Percentiles rank a stretch among this genome's conserved stretches.
phyloP scores from a whole-genome alignment of 2,888 invertebrate genomes.

The Eristalis intricaria region DNA sequence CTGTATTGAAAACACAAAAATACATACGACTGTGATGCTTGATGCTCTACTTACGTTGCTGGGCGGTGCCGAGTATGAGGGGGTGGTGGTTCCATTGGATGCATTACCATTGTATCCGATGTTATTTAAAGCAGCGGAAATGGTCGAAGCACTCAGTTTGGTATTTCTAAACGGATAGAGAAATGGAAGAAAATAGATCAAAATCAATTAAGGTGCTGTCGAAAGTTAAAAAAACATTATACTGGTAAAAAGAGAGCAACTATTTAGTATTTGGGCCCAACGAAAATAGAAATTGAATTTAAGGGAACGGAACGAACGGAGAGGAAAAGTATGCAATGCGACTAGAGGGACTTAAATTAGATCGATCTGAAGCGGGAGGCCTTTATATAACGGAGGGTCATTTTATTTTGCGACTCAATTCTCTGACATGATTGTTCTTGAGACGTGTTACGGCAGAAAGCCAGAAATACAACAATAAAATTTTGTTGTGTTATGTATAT shows the following conservation, averaged over 20 bases:
- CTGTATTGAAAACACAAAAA: conserved; percentile 21
- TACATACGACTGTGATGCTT: not conserved
- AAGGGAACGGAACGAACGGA: not conserved
- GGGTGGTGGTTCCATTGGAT: conserved; percentile 77
- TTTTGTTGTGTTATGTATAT: too few relatives aligned
- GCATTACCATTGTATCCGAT: conserved; percentile 81
- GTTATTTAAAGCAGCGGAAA: conserved; percentile 87
- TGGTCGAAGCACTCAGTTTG: conserved; percentile 87
- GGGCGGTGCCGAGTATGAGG: conserved; percentile 73
- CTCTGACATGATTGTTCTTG: not conserved
- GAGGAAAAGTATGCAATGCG: not conserved
- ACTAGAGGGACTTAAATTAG: not conserved
- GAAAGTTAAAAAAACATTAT: conserved; percentile 29
- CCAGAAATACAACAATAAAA: not conserved
- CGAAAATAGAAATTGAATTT: conserved; percentile 23
- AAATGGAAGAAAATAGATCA: conserved; percentile 19
- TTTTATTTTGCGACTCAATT: not conserved
- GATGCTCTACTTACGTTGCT: conserved; percentile 78
- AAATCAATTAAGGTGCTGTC: conserved; percentile 28
- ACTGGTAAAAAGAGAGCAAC: conserved; percentile 15
- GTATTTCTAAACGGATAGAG: conserved; percentile 83
- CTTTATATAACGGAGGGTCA: not conserved
- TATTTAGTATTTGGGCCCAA: not conserved
- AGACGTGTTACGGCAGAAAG: not conserved
- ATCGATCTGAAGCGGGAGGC: not conserved